Conservation (phyloP, 2,888 invertebrate genomes). For the Digitonthophagus gazella region DNA sequence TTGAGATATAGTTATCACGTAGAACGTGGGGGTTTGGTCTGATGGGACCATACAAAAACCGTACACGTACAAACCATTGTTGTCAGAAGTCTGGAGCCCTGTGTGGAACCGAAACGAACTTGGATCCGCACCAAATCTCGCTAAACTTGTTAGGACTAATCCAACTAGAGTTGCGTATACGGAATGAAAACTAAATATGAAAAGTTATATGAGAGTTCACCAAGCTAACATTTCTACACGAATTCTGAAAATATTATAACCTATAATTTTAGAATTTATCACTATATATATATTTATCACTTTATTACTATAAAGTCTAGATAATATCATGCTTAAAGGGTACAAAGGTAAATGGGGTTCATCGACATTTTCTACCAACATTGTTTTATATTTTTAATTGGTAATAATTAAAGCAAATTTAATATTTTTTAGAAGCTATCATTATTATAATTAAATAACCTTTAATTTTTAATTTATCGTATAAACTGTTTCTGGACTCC, state of each 20-base stretch:
- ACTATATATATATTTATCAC: too few species aligned
- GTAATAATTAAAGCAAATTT: too few species aligned
- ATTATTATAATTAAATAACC: too few species aligned
- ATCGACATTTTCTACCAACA: too few species aligned
- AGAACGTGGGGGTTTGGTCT: background rate
- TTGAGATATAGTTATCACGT: background rate
- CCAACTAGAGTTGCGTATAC: constrained; percentile 13
- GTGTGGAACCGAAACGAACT: constrained; percentile 3
- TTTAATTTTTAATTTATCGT: too few species aligned
- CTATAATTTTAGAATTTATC: too few species aligned
- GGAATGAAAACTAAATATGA: constrained; percentile 20
- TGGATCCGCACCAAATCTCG: constrained; percentile 13
- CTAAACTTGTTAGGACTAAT: constrained; percentile 15
- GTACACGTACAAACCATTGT: background rate
- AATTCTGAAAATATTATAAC: background rate
- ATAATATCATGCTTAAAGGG: too few species aligned
- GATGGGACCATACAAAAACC: background rate
- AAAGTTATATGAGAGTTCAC: constrained; percentile 21
- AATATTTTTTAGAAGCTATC: too few species aligned
- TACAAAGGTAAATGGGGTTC: too few species aligned
- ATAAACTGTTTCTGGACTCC: too few species aligned
- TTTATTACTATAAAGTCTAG: too few species aligned
- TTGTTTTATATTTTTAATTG: too few species aligned
- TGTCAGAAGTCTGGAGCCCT: background rate
- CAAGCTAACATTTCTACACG: background rate